Evolutionary conservation across 2,113 vertebrate species (phyloP), one percentile per base, ranked within the genome.

Genomic region (Podocnemis expansa): DNA sequence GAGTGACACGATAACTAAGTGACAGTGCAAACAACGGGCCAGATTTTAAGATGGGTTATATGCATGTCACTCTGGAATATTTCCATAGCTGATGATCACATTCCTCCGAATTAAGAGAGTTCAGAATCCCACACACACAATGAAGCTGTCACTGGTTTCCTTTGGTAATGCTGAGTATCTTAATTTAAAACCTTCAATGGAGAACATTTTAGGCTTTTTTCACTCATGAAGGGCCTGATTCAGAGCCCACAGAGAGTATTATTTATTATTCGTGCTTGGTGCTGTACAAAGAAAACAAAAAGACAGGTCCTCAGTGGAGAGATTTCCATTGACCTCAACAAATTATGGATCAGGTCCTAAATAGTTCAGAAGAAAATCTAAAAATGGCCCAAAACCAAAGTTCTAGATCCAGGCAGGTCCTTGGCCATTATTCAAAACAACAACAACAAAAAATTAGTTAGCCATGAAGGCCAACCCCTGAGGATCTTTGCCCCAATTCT

Each of bases 401-500:
- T 31, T 67, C 34, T 67, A 19, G 60, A 67, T 21, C 60, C 8
- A 5, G 34, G 14, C 60, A 8, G 60, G 38, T 70, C 19, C 63
- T 22, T 19, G 10, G 63, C 19, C n/a, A 70, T 10, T 38, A 8
- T 21, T 70, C 63, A 80, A 47, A 76, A 47, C 34, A 54, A 58
- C n/a, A n/a, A n/a, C n/a, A n/a, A n/a, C n/a, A n/a, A n/a, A n/a
- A n/a, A n/a, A n/a, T n/a, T n/a, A n/a, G n/a, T n/a, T 27, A 56
- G 87, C 49, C 52, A n/a, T 75, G 78, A n/a, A 10, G 63, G n/a
- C 5, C 19, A 19, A 8, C 25, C 87, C 73, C 4, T 0, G 0
- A 60, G 79, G 80, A 0, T 3, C 29, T 89, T n/a, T 22, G 4
- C 63, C 51, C 10, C 49, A n/a, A 78, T 6, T 52, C 49, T 11